Conservation (phyloP, 1,140 invertebrate genomes). For the Cotesia chilonis region DNA sequence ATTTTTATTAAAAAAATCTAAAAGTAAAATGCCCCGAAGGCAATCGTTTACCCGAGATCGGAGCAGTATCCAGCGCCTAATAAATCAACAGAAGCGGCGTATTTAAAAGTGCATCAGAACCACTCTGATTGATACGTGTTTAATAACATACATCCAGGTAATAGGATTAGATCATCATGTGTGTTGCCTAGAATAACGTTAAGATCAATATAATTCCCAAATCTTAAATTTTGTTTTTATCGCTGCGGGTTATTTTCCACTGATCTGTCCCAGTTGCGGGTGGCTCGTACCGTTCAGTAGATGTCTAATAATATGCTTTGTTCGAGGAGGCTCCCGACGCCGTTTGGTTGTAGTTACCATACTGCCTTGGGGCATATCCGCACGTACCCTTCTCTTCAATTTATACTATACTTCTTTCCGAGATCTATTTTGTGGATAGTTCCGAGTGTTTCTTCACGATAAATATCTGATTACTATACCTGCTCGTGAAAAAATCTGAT, state of each 20-base stretch:
- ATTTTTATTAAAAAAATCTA: conserved; percentile 12
- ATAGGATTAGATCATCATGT: conserved; percentile 9
- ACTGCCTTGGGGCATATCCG: conserved; percentile 50
- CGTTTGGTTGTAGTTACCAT: conserved; percentile 39
- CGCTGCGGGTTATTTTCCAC: conserved; percentile 39
- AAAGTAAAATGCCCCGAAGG: conserved; percentile 14
- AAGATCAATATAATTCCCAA: not conserved
- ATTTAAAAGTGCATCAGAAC: conserved; percentile 62
- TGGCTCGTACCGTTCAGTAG: conserved; percentile 39
- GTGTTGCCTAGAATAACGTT: conserved; percentile 11
- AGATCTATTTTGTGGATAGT: conserved; percentile 6
- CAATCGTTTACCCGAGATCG: conserved; percentile 25
- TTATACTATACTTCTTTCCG: conserved; percentile 45
- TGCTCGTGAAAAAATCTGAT: not conserved
- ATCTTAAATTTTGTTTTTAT: not conserved
- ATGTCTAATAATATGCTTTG: conserved; percentile 62
- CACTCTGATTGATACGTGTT: conserved; percentile 62
- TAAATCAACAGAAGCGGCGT: conserved; percentile 55
- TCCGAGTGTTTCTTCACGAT: not conserved
- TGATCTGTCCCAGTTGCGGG: conserved; percentile 48
- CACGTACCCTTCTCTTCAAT: conserved; percentile 40
- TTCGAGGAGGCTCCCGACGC: conserved; percentile 54
- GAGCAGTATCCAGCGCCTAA: conserved; percentile 42
- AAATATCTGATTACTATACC: not conserved
- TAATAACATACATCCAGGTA: conserved; percentile 61